These are phyloP conservation scores for Dendrocincla tyrannina DNA, from an alignment of 2,797 vertebrate genomes.

Conservation along the genomic window DNA sequence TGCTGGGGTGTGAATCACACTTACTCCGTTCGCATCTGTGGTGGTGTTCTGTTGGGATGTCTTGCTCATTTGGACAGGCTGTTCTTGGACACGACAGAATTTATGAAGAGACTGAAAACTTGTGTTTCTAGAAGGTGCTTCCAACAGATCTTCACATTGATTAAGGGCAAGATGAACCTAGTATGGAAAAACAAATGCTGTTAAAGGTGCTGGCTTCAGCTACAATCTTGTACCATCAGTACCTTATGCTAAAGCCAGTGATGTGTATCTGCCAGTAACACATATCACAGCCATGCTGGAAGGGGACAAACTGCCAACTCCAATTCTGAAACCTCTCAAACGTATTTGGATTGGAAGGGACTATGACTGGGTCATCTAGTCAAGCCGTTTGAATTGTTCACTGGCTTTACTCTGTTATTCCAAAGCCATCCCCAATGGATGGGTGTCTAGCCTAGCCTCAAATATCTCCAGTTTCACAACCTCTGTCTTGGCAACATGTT, in stretches of 20 bases:
- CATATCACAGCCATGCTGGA: not conserved
- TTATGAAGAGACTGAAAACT: not conserved
- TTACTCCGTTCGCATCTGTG: conserved; percentile 84
- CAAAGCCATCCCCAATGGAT: conserved; percentile 51
- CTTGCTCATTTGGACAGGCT: conserved; percentile 91
- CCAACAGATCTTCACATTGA: conserved; percentile 65
- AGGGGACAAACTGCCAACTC: conserved; percentile 15
- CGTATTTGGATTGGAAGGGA: conserved; percentile 53
- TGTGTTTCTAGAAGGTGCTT: conserved; percentile 20
- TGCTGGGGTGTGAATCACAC: conserved; percentile 84
- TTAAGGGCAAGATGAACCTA: conserved; percentile 50
- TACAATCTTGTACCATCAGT: not conserved
- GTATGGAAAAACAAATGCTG: not conserved
- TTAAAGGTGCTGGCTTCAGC: conserved; percentile 29
- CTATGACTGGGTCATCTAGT: conserved; percentile 57
- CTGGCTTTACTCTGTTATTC: conserved; percentile 52
- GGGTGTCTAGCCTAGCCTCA: conserved; percentile 48
- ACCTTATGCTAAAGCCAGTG: not conserved
- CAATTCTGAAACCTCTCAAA: conserved; percentile 32
- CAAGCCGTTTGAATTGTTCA: conserved; percentile 45
- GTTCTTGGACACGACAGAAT: conserved; percentile 54
- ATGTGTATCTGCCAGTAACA: not conserved
- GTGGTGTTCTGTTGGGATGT: conserved; percentile 78
- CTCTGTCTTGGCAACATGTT: conserved; percentile 56
- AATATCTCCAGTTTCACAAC: conserved; percentile 66